phyloP scores from a whole-genome alignment of 2,113 vertebrate species.

The Eurypyga helias region DNA sequence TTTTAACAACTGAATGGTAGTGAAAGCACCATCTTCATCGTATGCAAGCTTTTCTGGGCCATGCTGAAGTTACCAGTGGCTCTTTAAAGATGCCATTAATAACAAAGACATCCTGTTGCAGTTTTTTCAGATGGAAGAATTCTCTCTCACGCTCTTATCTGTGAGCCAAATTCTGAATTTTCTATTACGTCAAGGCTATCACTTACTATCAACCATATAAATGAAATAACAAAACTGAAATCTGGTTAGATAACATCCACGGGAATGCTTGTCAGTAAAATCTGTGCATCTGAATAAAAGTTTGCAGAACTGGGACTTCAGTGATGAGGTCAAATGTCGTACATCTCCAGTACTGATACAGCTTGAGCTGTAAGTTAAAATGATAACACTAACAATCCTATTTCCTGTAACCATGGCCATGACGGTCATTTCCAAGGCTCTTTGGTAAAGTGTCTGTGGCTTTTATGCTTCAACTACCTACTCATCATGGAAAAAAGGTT shows the following conservation, averaged over 20 bases:
- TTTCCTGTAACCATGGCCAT: slow-evolving; percentile 28
- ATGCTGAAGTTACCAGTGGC: neutral
- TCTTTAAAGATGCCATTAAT: neutral
- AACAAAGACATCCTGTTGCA: neutral
- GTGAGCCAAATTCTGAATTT: neutral
- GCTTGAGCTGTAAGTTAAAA: neutral
- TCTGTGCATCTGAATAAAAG: neutral
- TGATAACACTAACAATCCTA: neutral
- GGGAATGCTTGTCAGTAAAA: neutral
- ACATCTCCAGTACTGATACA: neutral
- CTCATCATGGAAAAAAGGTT: slow-evolving; percentile 40
- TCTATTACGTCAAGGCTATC: neutral
- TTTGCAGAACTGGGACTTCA: neutral
- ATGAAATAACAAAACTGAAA: neutral
- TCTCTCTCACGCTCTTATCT: neutral
- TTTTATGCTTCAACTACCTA: slow-evolving; percentile 27
- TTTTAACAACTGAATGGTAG: neutral
- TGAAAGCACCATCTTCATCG: neutral
- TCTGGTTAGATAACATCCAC: neutral
- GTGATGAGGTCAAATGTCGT: neutral
- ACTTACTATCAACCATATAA: neutral
- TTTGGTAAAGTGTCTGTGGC: slow-evolving; percentile 10
- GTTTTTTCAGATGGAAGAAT: neutral
- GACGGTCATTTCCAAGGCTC: slow-evolving; percentile 50
- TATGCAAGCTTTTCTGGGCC: neutral